phyloP scores from a whole-genome alignment of 2,888 invertebrate species.

The Platycheirus albimanus region DNA sequence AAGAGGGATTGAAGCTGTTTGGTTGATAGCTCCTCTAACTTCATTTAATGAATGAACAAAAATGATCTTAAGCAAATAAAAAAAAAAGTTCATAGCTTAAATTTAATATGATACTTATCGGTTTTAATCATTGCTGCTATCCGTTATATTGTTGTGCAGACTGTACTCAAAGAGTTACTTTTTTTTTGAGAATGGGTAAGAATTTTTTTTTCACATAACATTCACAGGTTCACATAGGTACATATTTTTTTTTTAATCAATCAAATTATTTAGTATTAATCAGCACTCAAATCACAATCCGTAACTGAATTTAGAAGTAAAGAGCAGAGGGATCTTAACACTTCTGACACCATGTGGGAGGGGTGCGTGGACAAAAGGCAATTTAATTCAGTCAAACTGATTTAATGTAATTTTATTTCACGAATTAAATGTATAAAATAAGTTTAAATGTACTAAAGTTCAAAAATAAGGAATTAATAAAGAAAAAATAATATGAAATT shows the following conservation, averaged over 20 bases:
- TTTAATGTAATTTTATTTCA: too few relatives aligned
- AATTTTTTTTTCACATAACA: neutral
- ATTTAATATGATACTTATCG: slow-evolving; percentile 32
- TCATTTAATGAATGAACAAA: slow-evolving; percentile 35
- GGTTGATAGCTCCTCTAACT: slow-evolving; percentile 27
- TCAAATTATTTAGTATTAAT: slow-evolving; percentile 5
- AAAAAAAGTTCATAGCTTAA: too few relatives aligned
- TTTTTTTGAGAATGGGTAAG: neutral
- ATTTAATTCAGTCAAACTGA: too few relatives aligned
- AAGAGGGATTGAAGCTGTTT: slow-evolving; percentile 22
- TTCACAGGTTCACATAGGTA: neutral
- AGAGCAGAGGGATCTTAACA: slow-evolving; percentile 2
- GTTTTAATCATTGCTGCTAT: neutral
- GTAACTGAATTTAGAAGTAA: slow-evolving; percentile 1
- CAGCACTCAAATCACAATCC: neutral
- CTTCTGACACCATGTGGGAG: slow-evolving; percentile 44
- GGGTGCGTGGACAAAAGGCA: too few relatives aligned
- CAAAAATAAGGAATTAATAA: too few relatives aligned
- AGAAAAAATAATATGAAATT: too few relatives aligned
- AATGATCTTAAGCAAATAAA: too few relatives aligned
- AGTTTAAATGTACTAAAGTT: too few relatives aligned
- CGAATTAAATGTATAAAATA: too few relatives aligned
- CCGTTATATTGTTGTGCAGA: neutral
- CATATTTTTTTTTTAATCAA: slow-evolving; percentile 1
- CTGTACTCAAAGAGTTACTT: neutral